Conservation (phyloP, 2,113 vertebrate genomes). For the Scopus umbretta region DNA sequence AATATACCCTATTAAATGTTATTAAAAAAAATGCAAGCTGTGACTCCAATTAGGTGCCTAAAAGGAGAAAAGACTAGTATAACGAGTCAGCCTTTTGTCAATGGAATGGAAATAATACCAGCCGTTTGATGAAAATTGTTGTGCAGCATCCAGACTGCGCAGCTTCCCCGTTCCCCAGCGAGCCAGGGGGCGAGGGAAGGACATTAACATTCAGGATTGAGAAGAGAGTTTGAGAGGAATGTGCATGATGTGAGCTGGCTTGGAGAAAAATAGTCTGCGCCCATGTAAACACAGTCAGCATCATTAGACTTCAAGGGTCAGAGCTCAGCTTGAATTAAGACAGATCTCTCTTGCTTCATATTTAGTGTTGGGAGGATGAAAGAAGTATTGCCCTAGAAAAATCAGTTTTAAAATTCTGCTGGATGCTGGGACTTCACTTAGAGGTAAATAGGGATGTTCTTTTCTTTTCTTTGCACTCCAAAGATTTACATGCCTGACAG, state of each 20-base stretch:
- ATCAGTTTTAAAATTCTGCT: constrained; percentile 1
- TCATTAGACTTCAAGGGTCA: not conserved
- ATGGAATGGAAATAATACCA: not conserved
- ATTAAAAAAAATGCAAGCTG: not conserved
- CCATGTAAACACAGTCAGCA: not conserved
- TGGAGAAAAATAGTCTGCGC: not conserved
- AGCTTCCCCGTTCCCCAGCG: not conserved
- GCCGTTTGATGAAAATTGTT: not conserved
- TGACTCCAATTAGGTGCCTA: not conserved
- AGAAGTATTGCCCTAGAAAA: constrained; percentile 40
- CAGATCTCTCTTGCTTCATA: constrained; percentile 11
- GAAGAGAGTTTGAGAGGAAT: not conserved
- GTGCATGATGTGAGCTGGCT: not conserved
- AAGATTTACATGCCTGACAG: not conserved
- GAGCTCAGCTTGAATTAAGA: constrained; percentile 26
- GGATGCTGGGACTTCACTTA: not conserved
- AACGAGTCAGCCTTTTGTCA: not conserved
- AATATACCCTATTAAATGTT: constrained; percentile 5
- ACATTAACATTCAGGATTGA: not conserved
- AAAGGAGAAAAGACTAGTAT: not conserved
- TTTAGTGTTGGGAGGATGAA: constrained; percentile 3
- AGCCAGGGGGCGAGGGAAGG: not conserved
- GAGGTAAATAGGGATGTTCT: constrained; percentile 22
- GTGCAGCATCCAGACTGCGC: not conserved
- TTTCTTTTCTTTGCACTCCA: not conserved